A percentile compares a stretch with the other conserved stretches of the same genome.
Conservation (phyloP, 2,888 invertebrate species). For the Silvanus unidentatus region DNA sequence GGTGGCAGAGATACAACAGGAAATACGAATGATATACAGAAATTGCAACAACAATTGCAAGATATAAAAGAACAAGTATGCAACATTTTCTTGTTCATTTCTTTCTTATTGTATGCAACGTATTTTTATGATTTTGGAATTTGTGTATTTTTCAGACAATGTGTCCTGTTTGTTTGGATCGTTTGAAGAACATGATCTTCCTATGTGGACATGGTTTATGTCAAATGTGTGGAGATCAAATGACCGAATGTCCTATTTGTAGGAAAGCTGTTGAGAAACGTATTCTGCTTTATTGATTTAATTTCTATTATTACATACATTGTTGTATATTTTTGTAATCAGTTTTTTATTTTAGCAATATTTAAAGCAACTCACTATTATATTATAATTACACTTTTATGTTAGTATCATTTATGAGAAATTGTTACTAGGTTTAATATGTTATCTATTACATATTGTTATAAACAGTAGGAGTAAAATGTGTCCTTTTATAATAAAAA, state of each 20-base stretch:
- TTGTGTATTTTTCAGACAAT: slow-evolving; percentile 69
- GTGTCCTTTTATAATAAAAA: too few species aligned
- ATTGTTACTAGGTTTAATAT: background rate
- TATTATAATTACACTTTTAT: background rate
- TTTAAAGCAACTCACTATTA: background rate
- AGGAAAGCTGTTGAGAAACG: slow-evolving; percentile 94
- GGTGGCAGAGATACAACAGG: slow-evolving; percentile 63
- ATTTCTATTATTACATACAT: background rate
- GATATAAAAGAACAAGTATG: slow-evolving; percentile 94
- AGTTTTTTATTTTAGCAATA: background rate
- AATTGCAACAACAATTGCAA: slow-evolving; percentile 88
- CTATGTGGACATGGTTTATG: slow-evolving; percentile 96
- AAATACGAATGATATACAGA: slow-evolving; percentile 75
- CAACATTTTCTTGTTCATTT: slow-evolving; percentile 5
- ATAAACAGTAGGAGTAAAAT: too few species aligned
- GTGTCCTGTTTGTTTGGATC: slow-evolving; percentile 97
- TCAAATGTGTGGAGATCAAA: slow-evolving; percentile 97
- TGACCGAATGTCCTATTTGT: slow-evolving; percentile 96
- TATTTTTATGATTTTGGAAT: background rate
- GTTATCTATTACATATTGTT: background rate
- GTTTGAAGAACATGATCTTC: slow-evolving; percentile 97
- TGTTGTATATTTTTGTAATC: too few species aligned
- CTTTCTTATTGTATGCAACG: background rate
- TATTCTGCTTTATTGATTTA: slow-evolving; percentile 73
- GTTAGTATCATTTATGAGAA: background rate